Base-by-base conservation (phyloP, 2,888 invertebrate genomes). In the Diogma glabrata region DNA sequence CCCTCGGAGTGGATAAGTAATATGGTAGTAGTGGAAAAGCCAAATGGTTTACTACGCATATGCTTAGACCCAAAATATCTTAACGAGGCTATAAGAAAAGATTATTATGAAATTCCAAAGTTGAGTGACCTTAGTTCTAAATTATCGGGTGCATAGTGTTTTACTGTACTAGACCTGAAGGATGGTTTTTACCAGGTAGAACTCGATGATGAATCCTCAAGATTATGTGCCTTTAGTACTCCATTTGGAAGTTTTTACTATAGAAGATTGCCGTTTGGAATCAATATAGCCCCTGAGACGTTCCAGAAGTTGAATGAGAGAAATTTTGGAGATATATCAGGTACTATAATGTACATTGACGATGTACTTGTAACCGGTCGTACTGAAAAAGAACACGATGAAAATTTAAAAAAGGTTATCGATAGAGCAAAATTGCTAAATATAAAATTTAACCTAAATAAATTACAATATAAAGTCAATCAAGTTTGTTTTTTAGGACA, bases 401-500 rank as follows among this genome's bases (percentile, higher is more conserved):
- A 33, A 23, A 53, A 52, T 26, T 45, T 56, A 16, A 33, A 38
- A 26, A 6, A 49, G 26, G 30, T 56, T 8, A 20, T 54, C 9
- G 45, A 52, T 4, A 48, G 43, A 14, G 54, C 54, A 9, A 38
- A 43, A 4, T 6, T 14, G 10, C 24, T 49, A 20, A 53, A 54
- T 47, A 30, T 51, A 8, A 51, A 49, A 49, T 52, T 52, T 19
- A 55, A 57, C 22, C 16, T 40, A 4, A 16, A 22, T 2, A 57
- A 56, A 28, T 49, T 56, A 36, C 53, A 56, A 47, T 54, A 47
- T 49, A 30, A 49, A 19, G 36, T 17, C 10, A 19, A 22, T 17
- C 24, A 52, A n/a, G 53, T 57, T 8, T 48, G 49, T 24, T 54
- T 53, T 22, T 52, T 57, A 47, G 53, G 53, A 9, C 9, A 54